Conservation (phyloP, 2,113 vertebrate species). For the Heliornis fulica region DNA sequence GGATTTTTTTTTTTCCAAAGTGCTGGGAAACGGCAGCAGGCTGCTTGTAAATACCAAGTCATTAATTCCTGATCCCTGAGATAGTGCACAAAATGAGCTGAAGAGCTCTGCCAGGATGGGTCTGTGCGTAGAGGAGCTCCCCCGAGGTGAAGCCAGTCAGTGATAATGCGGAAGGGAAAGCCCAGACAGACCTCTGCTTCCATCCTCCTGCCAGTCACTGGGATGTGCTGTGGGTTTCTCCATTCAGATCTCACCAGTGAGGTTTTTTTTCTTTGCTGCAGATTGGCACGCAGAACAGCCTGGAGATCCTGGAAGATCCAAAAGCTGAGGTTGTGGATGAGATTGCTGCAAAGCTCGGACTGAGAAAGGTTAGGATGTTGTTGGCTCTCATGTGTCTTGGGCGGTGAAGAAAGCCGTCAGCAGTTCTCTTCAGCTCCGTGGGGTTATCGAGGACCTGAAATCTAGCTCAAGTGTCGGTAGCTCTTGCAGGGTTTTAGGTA, state of each 20-base stretch:
- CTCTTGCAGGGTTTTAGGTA: not conserved
- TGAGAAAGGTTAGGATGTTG: conserved; percentile 83
- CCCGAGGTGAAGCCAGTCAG: not conserved
- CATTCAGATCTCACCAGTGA: not conserved
- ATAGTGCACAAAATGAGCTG: not conserved
- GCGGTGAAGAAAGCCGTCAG: not conserved
- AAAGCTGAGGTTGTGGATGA: conserved; percentile 94
- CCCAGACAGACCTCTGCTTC: not conserved
- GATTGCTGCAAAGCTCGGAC: conserved; percentile 92
- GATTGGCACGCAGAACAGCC: conserved; percentile 93
- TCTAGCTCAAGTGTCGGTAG: not conserved
- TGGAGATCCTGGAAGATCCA: conserved; percentile 93
- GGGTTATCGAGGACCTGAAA: not conserved
- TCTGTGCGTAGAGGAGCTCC: not conserved
- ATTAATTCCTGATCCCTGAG: not conserved
- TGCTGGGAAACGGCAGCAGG: fast-evolving
- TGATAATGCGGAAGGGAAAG: fast-evolving
- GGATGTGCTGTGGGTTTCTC: not conserved
- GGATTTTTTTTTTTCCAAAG: too few species aligned
- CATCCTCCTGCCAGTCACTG: not conserved
- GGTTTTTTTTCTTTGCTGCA: conserved; percentile 59
- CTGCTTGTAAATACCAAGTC: not conserved
- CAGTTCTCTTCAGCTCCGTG: not conserved
- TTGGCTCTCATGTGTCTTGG: fast-evolving
- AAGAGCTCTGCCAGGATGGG: not conserved